Percentiles rank a stretch among this genome's conserved stretches.
phyloP scores from a whole-genome alignment of 1,140 invertebrate genomes.

The Argopecten irradians region DNA sequence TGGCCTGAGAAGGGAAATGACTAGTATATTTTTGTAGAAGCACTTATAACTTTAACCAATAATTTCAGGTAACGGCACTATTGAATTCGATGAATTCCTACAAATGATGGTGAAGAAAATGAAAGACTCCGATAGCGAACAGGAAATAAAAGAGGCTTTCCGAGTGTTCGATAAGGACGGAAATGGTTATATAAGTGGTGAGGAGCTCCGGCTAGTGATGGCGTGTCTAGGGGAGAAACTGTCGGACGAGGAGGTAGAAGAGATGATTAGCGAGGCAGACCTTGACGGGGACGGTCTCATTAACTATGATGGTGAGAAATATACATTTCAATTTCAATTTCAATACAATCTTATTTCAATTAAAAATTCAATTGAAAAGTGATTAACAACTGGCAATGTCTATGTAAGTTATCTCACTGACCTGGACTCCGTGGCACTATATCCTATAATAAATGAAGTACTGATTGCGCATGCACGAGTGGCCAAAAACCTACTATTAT shows the following conservation, averaged over 20 bases:
- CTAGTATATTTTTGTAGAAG: too few species aligned
- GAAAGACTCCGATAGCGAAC: background rate
- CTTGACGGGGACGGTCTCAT: background rate
- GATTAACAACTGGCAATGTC: too few species aligned
- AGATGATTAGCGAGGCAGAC: background rate
- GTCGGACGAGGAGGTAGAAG: background rate
- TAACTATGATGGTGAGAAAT: background rate
- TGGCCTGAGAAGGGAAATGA: too few species aligned
- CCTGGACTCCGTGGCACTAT: too few species aligned
- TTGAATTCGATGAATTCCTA: background rate
- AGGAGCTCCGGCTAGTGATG: background rate
- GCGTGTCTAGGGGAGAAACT: background rate
- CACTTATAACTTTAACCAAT: too few species aligned
- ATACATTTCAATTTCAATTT: too few species aligned
- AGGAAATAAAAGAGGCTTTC: background rate
- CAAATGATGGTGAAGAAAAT: slow-evolving; percentile 14
- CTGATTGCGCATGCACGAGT: too few species aligned
- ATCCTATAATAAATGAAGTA: too few species aligned
- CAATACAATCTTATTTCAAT: too few species aligned
- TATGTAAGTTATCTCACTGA: too few species aligned
- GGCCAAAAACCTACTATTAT: too few species aligned
- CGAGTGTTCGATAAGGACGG: slow-evolving; percentile 4
- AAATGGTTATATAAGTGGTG: background rate
- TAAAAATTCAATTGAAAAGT: too few species aligned
- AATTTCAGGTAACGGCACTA: background rate